Base-by-base conservation (phyloP, 2,888 invertebrate species). In the Cartodere bifasciata region DNA sequence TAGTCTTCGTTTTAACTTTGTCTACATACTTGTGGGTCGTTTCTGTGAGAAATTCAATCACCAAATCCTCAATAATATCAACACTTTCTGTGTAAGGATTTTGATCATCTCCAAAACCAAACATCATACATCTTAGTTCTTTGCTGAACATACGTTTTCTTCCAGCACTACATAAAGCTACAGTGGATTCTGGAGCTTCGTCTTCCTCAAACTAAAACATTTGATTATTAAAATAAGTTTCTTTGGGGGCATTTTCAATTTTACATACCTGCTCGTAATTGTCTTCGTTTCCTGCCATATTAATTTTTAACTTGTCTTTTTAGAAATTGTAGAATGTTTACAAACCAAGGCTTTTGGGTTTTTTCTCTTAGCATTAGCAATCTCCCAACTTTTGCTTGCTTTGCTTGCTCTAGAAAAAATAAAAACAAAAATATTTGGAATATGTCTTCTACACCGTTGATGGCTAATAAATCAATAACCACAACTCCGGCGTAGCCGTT, bases 21-120 rank as follows among this genome's bases (percentile, higher is more conserved):
- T n/a, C n/a, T n/a, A n/a, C 45, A 52, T 65, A 84, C 82, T 65
- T 70, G 41, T 82, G 82, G 2, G 84, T 84, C 66, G 87, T 92
- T 67, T 95, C 92, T 2, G 88, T 88, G 15, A 97, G 88, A 58
- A 91, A 98, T 63, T 97, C 94, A 44, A 97, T 88, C 1, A 97
- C 95, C 26, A 99, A 64, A 60, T 98, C 95, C 63, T 99, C 98
- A 28, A 98, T 67, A 26, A 95, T 71, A 57, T 98, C 97, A 0
- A 98, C 94, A 55, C 94, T 94, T 63, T 98, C 97, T 2, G 97
- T 97, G 52, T 92, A 97, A 0, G 98, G 97, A 64, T 95, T 97
- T 58, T 92, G 91, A 56, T 98, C 97, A 60, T 98, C 98, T 3
- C 98, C 98, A 67, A 98, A 98, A 0, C 98, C 98, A 58, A 91